Percentiles rank a stretch among this genome's conserved stretches.
Evolutionary conservation across 2,888 invertebrate species (phyloP).

Genomic region (Drosophila setosimentum): DNA sequence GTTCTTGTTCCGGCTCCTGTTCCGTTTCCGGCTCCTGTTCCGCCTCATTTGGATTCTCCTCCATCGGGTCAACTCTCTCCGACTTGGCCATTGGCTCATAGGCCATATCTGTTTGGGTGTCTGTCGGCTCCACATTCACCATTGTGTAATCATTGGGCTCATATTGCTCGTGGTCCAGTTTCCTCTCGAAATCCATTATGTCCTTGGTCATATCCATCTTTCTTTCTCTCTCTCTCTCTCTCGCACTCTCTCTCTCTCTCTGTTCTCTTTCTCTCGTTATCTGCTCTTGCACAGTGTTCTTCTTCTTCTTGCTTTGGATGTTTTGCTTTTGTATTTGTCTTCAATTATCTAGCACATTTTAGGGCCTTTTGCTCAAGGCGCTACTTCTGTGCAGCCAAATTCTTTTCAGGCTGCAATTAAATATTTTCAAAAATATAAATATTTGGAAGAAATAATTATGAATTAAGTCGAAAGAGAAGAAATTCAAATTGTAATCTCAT

Average conservation of each 20-base stretch:
- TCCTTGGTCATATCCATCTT: constrained; percentile 83
- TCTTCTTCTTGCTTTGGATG: background rate
- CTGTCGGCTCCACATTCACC: constrained; percentile 39
- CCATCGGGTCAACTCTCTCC: background rate
- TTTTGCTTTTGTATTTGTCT: background rate
- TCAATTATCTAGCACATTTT: constrained; percentile 23
- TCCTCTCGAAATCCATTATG: constrained; percentile 79
- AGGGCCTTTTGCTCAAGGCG: constrained; percentile 8
- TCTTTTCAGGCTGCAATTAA: constrained; percentile 33
- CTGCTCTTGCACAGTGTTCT: constrained; percentile 1
- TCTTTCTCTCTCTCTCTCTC: background rate
- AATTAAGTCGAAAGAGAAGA: background rate
- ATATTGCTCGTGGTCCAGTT: constrained; percentile 62
- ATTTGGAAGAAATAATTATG: constrained; percentile 13
- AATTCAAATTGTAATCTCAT: background rate
- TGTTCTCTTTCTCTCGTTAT: constrained; percentile 5
- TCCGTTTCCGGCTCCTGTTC: constrained; percentile 1
- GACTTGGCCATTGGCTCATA: constrained; percentile 34
- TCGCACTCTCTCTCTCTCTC: background rate
- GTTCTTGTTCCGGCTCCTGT: background rate
- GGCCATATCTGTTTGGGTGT: constrained; percentile 28
- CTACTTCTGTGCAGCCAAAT: constrained; percentile 9
- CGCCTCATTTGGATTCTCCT: background rate
- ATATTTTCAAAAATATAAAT: background rate
- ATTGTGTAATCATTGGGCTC: constrained; percentile 65